Base-by-base conservation (phyloP, 2,888 invertebrate genomes). In the Nemotelus nigrinus region DNA sequence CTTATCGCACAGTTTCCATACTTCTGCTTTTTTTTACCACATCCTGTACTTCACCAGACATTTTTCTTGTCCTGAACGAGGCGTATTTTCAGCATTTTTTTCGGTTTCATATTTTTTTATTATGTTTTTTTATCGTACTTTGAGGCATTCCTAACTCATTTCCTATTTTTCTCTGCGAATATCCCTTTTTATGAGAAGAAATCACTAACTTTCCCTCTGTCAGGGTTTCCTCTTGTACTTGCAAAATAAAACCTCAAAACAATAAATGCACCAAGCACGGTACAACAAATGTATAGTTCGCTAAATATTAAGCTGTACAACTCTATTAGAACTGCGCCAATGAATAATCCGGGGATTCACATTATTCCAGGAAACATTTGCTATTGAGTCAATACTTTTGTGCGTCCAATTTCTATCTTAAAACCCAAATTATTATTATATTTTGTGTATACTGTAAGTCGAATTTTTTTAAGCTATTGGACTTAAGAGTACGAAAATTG, bases 71-170 rank as follows among this genome's bases (percentile, higher is more conserved):
- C 48, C 3, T 6, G 48, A 68, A 3, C 68, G 68, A 50, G 50
- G 50, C 68, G 48, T 50, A 68, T 68, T 68, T 68, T 68, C 68
- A 25, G 25, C 50, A n/a, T n/a, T 68, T 68, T 68, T 68, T 68
- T 53, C 41, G 7, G 50, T 39, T 48, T 50, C 53, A 25, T 50
- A 68, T 68, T 50, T 68, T 68, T 43, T 68, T 45, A 3, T 5
- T 65, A 39, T 39, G 1, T 6, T 68, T 68, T 48, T 68, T 68
- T 41, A 68, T 41, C 68, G 68, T 68, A 50, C 50, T 68, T 68
- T 68, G 68, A 68, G 53, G 50, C 50, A 50, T 68, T 68, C 39
- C 50, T 68, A 68, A 68, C 68, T 68, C 50, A 6, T 10, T 68
- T 48, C n/a, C 2, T 50, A 68, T 50, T 50, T 68, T 68, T 68